These are phyloP conservation scores for Sinocyclocheilus anophthalmus DNA, from an alignment of 2,113 vertebrate species.

Conservation along the genomic window DNA sequence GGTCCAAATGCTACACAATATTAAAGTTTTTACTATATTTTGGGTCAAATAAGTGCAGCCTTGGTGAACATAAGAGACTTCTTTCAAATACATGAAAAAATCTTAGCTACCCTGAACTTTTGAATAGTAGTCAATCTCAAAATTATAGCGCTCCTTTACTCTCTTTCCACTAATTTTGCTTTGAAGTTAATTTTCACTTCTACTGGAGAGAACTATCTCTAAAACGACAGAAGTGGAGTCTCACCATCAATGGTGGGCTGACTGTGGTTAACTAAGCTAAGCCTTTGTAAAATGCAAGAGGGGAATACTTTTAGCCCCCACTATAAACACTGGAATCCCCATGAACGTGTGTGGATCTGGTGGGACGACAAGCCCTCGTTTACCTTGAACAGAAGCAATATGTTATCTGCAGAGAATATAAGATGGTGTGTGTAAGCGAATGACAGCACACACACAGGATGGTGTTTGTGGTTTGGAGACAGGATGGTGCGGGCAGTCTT, in stretches of 20 bases:
- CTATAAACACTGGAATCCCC: constrained; percentile 9
- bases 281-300: background rate
- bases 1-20: too few relatives aligned
- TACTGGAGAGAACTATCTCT: background rate
- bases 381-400: background rate
- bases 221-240: background rate
- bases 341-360: background rate
- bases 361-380: background rate
- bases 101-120: too few relatives aligned
- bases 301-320: background rate
- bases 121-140: background rate
- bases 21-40: too few relatives aligned
- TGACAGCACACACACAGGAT: constrained; percentile 67
- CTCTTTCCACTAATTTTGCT: background rate
- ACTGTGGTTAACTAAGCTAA: background rate
- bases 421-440: constrained; percentile 23
- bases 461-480: constrained; percentile 65
- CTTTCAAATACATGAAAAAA: too few relatives aligned
- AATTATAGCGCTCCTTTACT: background rate
- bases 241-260: background rate
- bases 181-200: background rate
- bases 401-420: background rate
- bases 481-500: constrained; percentile 68
- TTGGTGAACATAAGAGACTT: too few relatives aligned
- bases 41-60: too few relatives aligned